These are phyloP conservation scores for Girardinichthys multiradiatus DNA, from an alignment of 2,113 vertebrate species.

Conservation along the genomic window DNA sequence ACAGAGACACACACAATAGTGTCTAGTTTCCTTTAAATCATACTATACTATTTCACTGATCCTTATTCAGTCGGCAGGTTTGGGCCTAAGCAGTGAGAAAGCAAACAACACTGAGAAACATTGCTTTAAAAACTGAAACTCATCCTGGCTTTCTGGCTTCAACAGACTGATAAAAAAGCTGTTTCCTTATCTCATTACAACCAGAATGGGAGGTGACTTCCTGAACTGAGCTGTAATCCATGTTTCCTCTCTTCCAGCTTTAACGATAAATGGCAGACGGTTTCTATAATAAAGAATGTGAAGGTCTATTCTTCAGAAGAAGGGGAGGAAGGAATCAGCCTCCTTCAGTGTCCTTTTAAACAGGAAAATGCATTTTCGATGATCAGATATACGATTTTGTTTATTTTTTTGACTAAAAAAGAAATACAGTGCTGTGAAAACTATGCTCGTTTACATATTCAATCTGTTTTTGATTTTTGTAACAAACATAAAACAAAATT, in stretches of 20 bases:
- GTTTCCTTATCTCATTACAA: constrained; percentile 58
- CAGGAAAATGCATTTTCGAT: background rate
- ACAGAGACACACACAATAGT: no score
- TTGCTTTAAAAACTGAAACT: constrained; percentile 12
- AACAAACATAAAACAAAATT: background rate
- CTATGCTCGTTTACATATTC: background rate
- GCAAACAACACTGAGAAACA: background rate
- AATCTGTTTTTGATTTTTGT: background rate
- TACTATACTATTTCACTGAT: no score
- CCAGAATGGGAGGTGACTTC: constrained; percentile 67
- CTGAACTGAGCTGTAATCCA: constrained; percentile 52
- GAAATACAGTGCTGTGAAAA: background rate
- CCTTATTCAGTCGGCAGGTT: background rate
- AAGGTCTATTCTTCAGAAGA: constrained; percentile 17
- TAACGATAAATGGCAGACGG: constrained; percentile 30
- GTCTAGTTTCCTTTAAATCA: background rate
- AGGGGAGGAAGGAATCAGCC: background rate
- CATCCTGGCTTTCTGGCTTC: background rate
- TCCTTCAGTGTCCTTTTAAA: background rate
- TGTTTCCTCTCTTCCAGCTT: constrained; percentile 57
- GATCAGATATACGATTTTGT: background rate
- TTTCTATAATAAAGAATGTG: constrained; percentile 32
- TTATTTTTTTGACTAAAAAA: background rate
- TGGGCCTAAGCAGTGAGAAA: background rate
- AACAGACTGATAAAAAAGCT: constrained; percentile 19